Conservation (phyloP, 30 jellyfish, hydroid and myxozoan species). For the Mastigias papua region DNA sequence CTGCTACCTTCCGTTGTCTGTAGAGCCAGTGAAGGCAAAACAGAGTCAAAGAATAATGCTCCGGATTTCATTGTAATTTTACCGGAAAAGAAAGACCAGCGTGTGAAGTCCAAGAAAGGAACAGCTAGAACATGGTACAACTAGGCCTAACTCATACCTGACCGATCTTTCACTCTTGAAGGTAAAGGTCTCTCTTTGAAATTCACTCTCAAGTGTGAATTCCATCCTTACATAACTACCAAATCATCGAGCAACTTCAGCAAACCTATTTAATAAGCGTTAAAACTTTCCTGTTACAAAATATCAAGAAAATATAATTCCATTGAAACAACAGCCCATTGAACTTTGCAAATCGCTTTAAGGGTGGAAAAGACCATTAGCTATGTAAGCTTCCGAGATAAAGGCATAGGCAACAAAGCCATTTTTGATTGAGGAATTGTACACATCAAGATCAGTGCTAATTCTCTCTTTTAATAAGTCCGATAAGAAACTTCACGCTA, state of each 20-base stretch:
- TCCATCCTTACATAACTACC: slow-evolving; percentile 14
- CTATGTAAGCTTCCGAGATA: not conserved
- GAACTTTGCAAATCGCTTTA: not conserved
- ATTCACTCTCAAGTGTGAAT: not conserved
- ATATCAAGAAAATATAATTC: too few relatives aligned
- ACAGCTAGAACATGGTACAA: too few relatives aligned
- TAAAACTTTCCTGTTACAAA: too few relatives aligned
- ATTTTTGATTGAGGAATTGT: not conserved
- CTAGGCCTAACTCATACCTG: slow-evolving; percentile 1
- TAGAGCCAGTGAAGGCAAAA: too few relatives aligned
- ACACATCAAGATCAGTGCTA: not conserved
- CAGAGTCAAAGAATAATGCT: too few relatives aligned
- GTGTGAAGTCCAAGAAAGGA: too few relatives aligned
- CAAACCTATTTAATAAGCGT: too few relatives aligned
- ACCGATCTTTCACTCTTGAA: not conserved
- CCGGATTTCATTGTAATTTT: too few relatives aligned
- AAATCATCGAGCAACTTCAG: too few relatives aligned
- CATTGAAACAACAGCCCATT: too few relatives aligned
- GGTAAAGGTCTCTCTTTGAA: slow-evolving; percentile 14
- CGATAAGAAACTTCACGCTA: not conserved
- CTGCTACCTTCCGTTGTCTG: too few relatives aligned
- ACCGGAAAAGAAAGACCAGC: too few relatives aligned
- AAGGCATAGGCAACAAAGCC: not conserved
- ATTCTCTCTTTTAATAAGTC: not conserved
- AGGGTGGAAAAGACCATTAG: not conserved